A percentile compares a stretch with the other conserved stretches of the same genome.
These are phyloP conservation scores for Tiliacea citrago DNA, from an alignment of 2,888 invertebrate genomes.

Conservation along the genomic window DNA sequence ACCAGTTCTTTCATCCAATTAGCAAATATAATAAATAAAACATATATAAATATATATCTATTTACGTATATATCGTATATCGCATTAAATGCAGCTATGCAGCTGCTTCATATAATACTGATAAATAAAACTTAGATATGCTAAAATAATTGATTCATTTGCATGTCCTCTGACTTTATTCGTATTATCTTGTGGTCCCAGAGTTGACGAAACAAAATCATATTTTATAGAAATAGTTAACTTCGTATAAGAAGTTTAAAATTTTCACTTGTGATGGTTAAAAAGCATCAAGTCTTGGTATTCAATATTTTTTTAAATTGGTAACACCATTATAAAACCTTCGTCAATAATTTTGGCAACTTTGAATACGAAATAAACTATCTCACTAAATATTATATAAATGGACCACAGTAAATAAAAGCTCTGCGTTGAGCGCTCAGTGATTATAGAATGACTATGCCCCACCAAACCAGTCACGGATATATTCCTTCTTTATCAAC, in stretches of 20 bases:
- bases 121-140: slow-evolving; percentile 83
- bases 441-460: slow-evolving; percentile 53
- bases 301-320: slow-evolving; percentile 17
- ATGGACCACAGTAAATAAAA: slow-evolving; percentile 68
- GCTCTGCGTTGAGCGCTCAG: slow-evolving; percentile 55
- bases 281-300: slow-evolving; percentile 26
- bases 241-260: slow-evolving; percentile 59
- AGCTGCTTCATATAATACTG: slow-evolving; percentile 77
- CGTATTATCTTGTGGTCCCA: slow-evolving; percentile 71
- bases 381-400: slow-evolving; percentile 28
- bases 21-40: slow-evolving; percentile 69
- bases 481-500: slow-evolving; percentile 28
- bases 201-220: slow-evolving; percentile 51
- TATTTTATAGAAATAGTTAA: slow-evolving; percentile 57
- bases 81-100: slow-evolving; percentile 86
- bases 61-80: slow-evolving; percentile 85
- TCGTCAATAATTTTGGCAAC: slow-evolving; percentile 41
- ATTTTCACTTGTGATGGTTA: slow-evolving; percentile 22
- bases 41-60: slow-evolving; percentile 74
- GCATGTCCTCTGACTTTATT: slow-evolving; percentile 58
- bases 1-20: slow-evolving; percentile 51
- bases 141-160: slow-evolving; percentile 84
- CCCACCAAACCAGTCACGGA: slow-evolving; percentile 85
- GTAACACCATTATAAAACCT: slow-evolving; percentile 27
- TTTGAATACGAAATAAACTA: slow-evolving; percentile 62